A percentile compares a stretch with the other conserved stretches of the same genome.
Conservation (phyloP, 2,888 invertebrate genomes). For the Thecocarcelia acutangulata region DNA sequence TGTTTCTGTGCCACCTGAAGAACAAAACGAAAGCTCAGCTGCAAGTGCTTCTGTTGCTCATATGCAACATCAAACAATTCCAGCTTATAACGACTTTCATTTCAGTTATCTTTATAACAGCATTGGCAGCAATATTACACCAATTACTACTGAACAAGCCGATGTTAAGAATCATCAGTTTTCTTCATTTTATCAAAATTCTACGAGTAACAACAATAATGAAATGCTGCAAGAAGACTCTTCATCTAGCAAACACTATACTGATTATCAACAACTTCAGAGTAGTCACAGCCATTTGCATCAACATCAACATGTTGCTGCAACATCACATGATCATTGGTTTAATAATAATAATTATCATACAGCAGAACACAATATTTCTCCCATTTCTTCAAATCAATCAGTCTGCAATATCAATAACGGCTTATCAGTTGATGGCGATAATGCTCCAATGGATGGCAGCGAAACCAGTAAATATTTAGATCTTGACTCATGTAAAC, state of each 20-base stretch:
- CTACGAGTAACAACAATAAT: constrained; percentile 32
- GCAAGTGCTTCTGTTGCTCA: constrained; percentile 35
- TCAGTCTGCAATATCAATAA: constrained; percentile 76
- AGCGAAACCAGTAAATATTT: constrained; percentile 79
- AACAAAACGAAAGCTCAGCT: constrained; percentile 47
- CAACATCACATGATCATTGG: constrained; percentile 66
- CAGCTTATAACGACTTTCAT: constrained; percentile 74
- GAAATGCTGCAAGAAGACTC: constrained; percentile 57
- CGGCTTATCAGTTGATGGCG: constrained; percentile 75
- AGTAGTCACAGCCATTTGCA: constrained; percentile 30
- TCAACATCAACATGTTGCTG: constrained; percentile 62
- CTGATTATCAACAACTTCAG: constrained; percentile 52
- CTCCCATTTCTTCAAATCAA: constrained; percentile 63
- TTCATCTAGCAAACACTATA: constrained; percentile 59
- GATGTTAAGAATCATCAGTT: constrained; percentile 54
- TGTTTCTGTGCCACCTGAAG: constrained; percentile 55
- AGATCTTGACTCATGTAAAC: constrained; percentile 80
- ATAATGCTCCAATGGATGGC: constrained; percentile 75
- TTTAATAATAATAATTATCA: constrained; percentile 67
- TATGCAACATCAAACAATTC: constrained; percentile 63
- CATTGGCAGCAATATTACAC: constrained; percentile 48
- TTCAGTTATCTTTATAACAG: constrained; percentile 75
- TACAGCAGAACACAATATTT: constrained; percentile 59
- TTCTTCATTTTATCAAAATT: constrained; percentile 53
- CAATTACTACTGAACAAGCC: constrained; percentile 27